These are phyloP conservation scores for Calameuta pallipes DNA, from an alignment of 2,888 invertebrate genomes.

Conservation along the genomic window DNA sequence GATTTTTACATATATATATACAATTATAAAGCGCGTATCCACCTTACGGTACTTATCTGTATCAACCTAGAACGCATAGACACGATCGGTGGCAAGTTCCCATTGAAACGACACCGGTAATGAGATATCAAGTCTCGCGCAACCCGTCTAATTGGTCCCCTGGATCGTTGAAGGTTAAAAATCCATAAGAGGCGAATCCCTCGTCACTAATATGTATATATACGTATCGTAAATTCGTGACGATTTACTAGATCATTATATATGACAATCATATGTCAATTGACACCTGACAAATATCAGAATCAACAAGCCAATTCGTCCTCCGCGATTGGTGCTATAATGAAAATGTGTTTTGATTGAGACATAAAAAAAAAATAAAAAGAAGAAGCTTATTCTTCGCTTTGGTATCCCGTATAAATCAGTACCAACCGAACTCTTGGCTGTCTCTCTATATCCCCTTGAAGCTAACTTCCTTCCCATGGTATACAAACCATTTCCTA, in stretches of 20 bases:
- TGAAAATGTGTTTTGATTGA: neutral
- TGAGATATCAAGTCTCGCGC: constrained; percentile 15
- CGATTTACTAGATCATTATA: neutral
- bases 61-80: neutral
- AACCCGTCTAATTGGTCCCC: constrained; percentile 25
- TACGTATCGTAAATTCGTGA: neutral
- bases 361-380: neutral
- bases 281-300: neutral
- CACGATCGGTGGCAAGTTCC: constrained; percentile 19
- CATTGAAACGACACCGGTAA: constrained; percentile 20
- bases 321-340: neutral
- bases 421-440: neutral
- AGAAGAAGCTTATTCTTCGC: neutral
- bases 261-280: neutral
- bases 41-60: neutral
- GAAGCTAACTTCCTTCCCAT: neutral
- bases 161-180: constrained; percentile 25
- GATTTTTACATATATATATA: neutral
- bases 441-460: neutral
- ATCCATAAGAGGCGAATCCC: constrained; percentile 10
- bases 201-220: neutral
- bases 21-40: neutral
- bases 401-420: neutral
- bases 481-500: neutral
- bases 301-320: neutral